Evolutionary conservation across 2,888 invertebrate species (phyloP).

Genomic region (Cheilosia urbana): DNA sequence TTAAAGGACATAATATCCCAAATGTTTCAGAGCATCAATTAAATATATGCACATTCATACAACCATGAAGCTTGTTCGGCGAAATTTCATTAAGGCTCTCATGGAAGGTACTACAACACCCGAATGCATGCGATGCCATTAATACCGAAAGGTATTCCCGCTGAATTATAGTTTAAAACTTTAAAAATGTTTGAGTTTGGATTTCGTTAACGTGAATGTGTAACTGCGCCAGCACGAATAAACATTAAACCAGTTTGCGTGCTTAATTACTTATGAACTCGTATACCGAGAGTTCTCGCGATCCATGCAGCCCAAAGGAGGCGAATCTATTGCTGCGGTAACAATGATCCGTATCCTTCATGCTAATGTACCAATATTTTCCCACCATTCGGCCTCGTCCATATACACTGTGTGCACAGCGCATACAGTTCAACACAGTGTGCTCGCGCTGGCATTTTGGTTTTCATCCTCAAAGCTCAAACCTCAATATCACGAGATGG

Average conservation of each 20-base stretch:
- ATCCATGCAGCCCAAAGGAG: constrained; percentile 12
- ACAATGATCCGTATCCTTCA: constrained; percentile 65
- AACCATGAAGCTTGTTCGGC: no score
- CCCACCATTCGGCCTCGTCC: constrained; percentile 62
- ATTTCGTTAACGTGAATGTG: background rate
- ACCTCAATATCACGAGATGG: constrained; percentile 52
- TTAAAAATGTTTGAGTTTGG: no score
- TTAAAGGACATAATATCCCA: no score
- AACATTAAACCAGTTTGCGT: constrained; percentile 27
- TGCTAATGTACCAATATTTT: constrained; percentile 71
- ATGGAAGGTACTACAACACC: no score
- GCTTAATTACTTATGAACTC: constrained; percentile 37
- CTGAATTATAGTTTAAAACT: no score
- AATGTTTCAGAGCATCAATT: no score
- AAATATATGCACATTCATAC: no score
- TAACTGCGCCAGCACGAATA: background rate
- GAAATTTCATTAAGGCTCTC: no score
- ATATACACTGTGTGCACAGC: constrained; percentile 26
- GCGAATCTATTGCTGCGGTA: constrained; percentile 14
- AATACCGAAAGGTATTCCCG: no score
- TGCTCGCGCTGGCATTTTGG: constrained; percentile 18
- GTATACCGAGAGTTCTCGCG: background rate
- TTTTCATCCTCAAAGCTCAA: constrained; percentile 11
- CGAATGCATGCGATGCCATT: no score
- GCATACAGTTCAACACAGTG: constrained; percentile 25